Evolutionary conservation across 2,113 vertebrate genomes (phyloP), one percentile per base, ranked within the genome.

Genomic region (Gymnarchus niloticus): DNA sequence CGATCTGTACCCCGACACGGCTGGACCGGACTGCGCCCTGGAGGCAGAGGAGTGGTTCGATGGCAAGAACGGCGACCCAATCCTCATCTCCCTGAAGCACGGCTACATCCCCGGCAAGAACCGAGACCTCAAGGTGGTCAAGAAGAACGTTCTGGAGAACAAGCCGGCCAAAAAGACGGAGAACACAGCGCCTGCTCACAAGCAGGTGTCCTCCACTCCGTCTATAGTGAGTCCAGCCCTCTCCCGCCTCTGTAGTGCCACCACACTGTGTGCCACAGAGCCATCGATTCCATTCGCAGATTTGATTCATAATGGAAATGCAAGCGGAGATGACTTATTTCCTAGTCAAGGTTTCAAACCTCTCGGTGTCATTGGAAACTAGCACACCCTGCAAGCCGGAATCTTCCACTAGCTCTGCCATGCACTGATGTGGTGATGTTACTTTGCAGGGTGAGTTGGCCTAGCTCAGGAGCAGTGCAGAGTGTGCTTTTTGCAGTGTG

Each of bases 21-120:
- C 97, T 0, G 98, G 98, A 8, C 97, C 98, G 0, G 98, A 99
- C 21, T 96, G 96, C 0, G 92, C 97, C 0, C 91, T 99, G 90
- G 98, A 99, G 91, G 97, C 97, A 0, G 98, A 99, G 88, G 97
- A 96, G 78, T 99, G 98, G 98, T 97, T 98, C 56, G 96, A 97
- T 2, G 98, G 98, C 65, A 97, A 96, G 92, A 97, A 97, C 0
- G 97, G 97, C 0, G 96, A 98, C 1, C 98, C 98, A 0, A 91
- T 98, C 82, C 96, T 99, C 86, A 97, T 99, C 91, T 99, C 98
- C 17, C 93, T 99, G 89, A 99, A 97, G 92, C 95, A 99, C 0
- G 98, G 98, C 14, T 99, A 99, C 90, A 95, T 97, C 87, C 96
- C 97, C 23, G 96, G 96, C 59, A 99, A 99, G 90, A 97, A 95